Evolutionary conservation across 2,888 invertebrate genomes (phyloP), one percentile per base, ranked within the genome.

Genomic region (Helicoverpa assulta): DNA sequence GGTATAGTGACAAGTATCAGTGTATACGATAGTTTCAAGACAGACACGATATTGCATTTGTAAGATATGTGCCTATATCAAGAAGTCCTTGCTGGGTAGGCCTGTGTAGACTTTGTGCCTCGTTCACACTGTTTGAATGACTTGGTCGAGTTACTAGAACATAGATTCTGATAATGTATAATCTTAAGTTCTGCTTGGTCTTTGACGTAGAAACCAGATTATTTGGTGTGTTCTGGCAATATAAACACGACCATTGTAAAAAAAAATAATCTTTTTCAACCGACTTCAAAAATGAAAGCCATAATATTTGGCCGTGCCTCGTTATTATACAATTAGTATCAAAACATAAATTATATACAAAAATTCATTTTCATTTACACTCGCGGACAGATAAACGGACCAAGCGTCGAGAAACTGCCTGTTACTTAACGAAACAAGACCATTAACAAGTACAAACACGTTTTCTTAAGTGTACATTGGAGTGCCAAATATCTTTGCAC

Each of bases 391-490:
- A 78, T 63, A 77, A 77, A 78, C 53, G 63, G 73, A 56, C 65
- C 78, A 10, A 52, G 60, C 47, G 73, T 63, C 52, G 62, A 59
- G 2, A 57, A 76, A 73, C 33, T 47, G 73, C 73, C 54, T 69
- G 76, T 77, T 73, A 77, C 73, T 69, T 78, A 73, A 66, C 76
- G 54, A 77, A 77, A 73, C 76, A 78, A 57, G 69, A 51, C 76
- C 78, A 77, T 77, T 77, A 73, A 77, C 76, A 73, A 77, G 76
- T 78, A 69, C 63, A 66, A 76, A 77, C 76, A 77, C 76, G 76
- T 77, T 77, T 77, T 69, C 76, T 77, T 77, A 77, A 77, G 76
- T 77, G 76, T 69, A 69, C 76, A 77, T 73, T 77, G 78, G 76
- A 73, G 65, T 77, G 73, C 76, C 73, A 69, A 77, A 77, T 77